Conservation (phyloP, 2,888 invertebrate genomes). For the Ephialtes manifestator region DNA sequence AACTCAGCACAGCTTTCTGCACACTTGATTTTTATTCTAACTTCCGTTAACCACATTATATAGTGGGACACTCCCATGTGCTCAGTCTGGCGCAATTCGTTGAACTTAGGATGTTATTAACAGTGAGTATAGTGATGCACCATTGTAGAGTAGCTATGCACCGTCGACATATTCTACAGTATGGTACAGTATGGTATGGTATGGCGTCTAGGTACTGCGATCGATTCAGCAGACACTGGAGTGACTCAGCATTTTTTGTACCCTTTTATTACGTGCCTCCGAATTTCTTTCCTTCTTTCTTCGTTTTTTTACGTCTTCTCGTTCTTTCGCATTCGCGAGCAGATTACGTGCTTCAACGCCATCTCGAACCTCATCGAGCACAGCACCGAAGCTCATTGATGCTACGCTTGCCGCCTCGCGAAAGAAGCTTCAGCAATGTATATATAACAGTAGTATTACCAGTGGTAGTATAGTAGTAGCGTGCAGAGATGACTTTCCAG, state of each 20-base stretch:
- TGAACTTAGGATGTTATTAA: slow-evolving; percentile 6
- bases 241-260: slow-evolving; percentile 24
- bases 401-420: not conserved
- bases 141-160: slow-evolving; percentile 4
- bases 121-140: slow-evolving; percentile 14
- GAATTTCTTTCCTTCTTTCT: not conserved
- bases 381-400: slow-evolving; percentile 8
- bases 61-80: slow-evolving; percentile 13
- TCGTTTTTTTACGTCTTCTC: slow-evolving; percentile 19
- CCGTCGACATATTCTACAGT: not conserved
- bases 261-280: slow-evolving; percentile 16
- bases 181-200: too few species aligned
- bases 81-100: slow-evolving; percentile 23
- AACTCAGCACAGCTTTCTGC: too few species aligned
- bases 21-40: not conserved
- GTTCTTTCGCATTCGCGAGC: slow-evolving; percentile 47
- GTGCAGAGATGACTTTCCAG: slow-evolving; percentile 37
- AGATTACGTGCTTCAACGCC: slow-evolving; percentile 60
- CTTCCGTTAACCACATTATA: not conserved
- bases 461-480: not conserved
- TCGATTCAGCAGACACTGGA: slow-evolving; percentile 19
- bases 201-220: not conserved
- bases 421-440: slow-evolving; percentile 2
- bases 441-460: slow-evolving; percentile 14
- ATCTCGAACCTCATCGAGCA: slow-evolving; percentile 56